phyloP scores from a whole-genome alignment of 2,888 invertebrate genomes.

The Celastrina argiolus region DNA sequence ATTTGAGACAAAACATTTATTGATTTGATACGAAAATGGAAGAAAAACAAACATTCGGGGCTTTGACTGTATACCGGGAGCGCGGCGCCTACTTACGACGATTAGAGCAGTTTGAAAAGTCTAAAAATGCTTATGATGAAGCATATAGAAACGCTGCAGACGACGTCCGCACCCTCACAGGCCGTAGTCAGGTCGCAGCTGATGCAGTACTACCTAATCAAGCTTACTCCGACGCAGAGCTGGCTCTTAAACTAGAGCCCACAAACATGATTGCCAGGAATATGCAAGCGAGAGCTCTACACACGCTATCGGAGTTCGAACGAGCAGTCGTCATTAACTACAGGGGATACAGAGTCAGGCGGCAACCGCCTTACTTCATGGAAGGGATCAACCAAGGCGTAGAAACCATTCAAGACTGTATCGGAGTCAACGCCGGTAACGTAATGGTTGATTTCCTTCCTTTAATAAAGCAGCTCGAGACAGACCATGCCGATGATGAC shows the following conservation, averaged over 20 bases:
- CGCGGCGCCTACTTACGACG: constrained; percentile 62
- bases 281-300: constrained; percentile 68
- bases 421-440: constrained; percentile 63
- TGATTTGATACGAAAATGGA: constrained; percentile 48
- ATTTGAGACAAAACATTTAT: constrained; percentile 6
- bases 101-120: constrained; percentile 67
- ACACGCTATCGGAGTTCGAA: constrained; percentile 70
- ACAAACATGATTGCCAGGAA: constrained; percentile 63
- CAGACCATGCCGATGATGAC: constrained; percentile 41
- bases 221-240: constrained; percentile 63
- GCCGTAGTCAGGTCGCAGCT: constrained; percentile 65
- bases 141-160: constrained; percentile 54
- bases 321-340: constrained; percentile 67
- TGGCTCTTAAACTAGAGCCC: constrained; percentile 63
- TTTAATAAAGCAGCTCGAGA: constrained; percentile 60
- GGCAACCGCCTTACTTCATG: constrained; percentile 64
- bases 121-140: constrained; percentile 64
- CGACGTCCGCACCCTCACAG: constrained; percentile 59
- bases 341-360: constrained; percentile 53
- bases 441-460: constrained; percentile 67
- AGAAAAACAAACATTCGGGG: constrained; percentile 59
- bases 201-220: constrained; percentile 65
- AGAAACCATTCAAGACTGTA: constrained; percentile 69
- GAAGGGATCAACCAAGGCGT: constrained; percentile 70
- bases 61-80: constrained; percentile 65